Base-by-base conservation (phyloP, 1,140 invertebrate genomes). In the Mya arenaria region DNA sequence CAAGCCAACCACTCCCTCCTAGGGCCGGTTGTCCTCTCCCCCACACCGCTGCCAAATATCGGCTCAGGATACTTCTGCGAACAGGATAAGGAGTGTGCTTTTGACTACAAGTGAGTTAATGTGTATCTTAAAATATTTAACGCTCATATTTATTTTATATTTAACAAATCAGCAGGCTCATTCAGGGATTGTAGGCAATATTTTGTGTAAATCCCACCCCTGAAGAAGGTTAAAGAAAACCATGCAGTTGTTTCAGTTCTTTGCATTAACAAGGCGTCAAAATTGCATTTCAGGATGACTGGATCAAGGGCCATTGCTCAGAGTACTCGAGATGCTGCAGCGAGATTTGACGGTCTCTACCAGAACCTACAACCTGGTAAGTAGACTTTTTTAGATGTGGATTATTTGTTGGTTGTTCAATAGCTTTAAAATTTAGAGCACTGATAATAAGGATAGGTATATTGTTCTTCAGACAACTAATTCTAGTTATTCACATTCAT, bases 281-380 rank as follows among this genome's bases (percentile, higher is more conserved):
- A n/a, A n/a, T n/a, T n/a, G n/a, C n/a, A 36, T 48, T 37, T 36
- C 39, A 78, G 75, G 34, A 44, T 23, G n/a, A 78, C 75, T 68
- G 75, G 62, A 25, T 78, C 75, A 2, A 5, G 17, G 25, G 52
- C 63, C 2, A 56, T 78, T 52, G 75, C 62, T 19, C 17, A 39
- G 44, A 62, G 60, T 19, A 78, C 62, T 19, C 52, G 0, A 48
- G n/a, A 56, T 36, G 75, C 75, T 41, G 41, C 30, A 30, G 62
- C 13, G 30, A 48, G 75, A 68, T 66, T 66, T 58, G 44, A 30
- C 8, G 25, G 30, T 19, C 52, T 78, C 25, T 41, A 44, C 17
- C 15, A 63, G 10, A 78, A 65, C 41, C 34, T 68, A 8, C 32
- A 55, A 55, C 75, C 75, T 25, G 48, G 75, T 78, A 78, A 39